Base-by-base conservation (phyloP, 2,888 invertebrate species). In the Dusona sp. region DNA sequence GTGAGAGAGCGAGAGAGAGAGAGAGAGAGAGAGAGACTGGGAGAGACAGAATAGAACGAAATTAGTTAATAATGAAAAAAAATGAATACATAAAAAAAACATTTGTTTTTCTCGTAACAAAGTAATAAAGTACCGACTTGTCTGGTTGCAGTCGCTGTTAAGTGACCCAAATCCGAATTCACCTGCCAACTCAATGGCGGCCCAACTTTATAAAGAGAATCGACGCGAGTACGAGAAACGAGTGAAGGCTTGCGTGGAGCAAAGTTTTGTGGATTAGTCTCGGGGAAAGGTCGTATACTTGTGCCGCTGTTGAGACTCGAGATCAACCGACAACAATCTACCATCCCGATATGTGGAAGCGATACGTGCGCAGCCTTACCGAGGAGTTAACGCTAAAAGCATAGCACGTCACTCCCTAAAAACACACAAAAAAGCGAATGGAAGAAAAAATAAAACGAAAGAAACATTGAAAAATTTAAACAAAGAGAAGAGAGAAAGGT, bases 121-220 rank as follows among this genome's bases (percentile, higher is more conserved):
- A 68, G 79, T 88, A 84, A 83, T 81, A 54, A 83, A 87, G 45
- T 83, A 57, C 83, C 84, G 90, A 88, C 89, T 92, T 90, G 90
- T 93, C 91, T 95, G 92, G 92, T 97, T 97, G 93, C 97, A 99
- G 98, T 99, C 99, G 93, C 96, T 99, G 95, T 96, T 99, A 95
- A 99, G 99, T 96, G 99, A 99, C 96, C 99, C 99, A 88, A 99
- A 99, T 95, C 99, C 99, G 90, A 99, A 99, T 96, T 99, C 99
- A 91, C 99, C 99, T 93, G 99, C 99, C 92, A 99, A 99, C 95
- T 99, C 99, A 92, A 98, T 99, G 97, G 99, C 99, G 93, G 99
- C 99, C 91, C 99, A 99, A 95, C 96, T 99, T 93, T 99, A 99
- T 96, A 99, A 99, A 96, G 99, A 99, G 95, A 99, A 99, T 95